Conservation (phyloP, 2,888 invertebrate genomes). For the Gibbula magus region DNA sequence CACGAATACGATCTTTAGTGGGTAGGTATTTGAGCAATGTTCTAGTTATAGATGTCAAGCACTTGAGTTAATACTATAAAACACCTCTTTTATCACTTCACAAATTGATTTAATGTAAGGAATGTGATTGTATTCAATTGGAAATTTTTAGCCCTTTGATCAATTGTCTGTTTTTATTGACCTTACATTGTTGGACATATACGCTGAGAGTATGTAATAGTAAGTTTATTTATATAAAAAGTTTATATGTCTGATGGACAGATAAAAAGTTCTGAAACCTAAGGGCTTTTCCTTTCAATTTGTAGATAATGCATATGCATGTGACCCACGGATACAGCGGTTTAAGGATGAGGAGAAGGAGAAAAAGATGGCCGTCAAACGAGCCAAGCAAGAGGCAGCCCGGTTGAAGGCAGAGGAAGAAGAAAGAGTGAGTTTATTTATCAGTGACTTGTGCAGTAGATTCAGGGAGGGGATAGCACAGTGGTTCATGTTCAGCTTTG, state of each 20-base stretch:
- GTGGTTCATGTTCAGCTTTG: neutral
- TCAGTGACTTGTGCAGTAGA: neutral
- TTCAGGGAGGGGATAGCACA: neutral
- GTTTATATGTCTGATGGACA: no score
- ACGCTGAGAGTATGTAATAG: no score
- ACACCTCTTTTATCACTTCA: no score
- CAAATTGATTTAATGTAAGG: no score
- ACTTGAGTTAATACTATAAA: no score
- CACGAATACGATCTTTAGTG: conserved; percentile 90
- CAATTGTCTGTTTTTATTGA: no score
- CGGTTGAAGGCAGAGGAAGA: conserved; percentile 84
- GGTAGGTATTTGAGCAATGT: conserved; percentile 62
- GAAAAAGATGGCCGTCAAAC: conserved; percentile 89
- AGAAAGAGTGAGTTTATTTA: conserved; percentile 73
- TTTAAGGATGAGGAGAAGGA: conserved; percentile 96
- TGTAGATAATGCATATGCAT: conserved; percentile 90
- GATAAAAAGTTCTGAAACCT: no score
- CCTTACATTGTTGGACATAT: no score
- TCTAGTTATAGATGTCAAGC: no score
- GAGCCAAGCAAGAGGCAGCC: conserved; percentile 82
- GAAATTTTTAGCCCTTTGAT: no score
- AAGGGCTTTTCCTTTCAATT: neutral
- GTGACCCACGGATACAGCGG: conserved; percentile 93
- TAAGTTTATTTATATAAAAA: no score
- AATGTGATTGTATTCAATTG: no score